These are phyloP conservation scores for Amyelois transitella DNA, from an alignment of 1,140 invertebrate genomes.

Conservation along the genomic window DNA sequence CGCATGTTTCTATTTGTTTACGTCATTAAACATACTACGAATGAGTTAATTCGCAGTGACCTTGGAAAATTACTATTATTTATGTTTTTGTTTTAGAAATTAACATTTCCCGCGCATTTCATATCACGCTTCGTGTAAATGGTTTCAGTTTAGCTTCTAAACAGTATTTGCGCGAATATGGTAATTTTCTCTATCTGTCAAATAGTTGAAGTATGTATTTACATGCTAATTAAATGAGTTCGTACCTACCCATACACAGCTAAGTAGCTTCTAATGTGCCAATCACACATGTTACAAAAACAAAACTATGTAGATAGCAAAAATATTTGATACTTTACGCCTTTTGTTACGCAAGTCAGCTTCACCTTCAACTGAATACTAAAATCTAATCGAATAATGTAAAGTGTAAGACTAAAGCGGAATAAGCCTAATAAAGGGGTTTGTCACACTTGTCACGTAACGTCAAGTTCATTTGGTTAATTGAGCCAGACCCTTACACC, in stretches of 20 bases:
- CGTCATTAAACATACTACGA: slow-evolving; percentile 1
- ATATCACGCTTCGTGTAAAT: not conserved
- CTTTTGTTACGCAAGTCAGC: too few relatives aligned
- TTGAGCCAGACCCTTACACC: not conserved
- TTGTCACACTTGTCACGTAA: not conserved
- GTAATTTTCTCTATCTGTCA: not conserved
- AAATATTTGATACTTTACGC: too few relatives aligned
- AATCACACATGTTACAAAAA: not conserved
- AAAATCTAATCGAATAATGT: too few relatives aligned
- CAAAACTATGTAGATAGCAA: not conserved
- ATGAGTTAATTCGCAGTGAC: not conserved
- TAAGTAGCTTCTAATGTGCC: not conserved
- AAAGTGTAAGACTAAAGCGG: too few relatives aligned
- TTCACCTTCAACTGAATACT: too few relatives aligned
- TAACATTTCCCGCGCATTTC: not conserved
- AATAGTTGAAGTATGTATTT: not conserved
- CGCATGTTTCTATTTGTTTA: slow-evolving; percentile 1
- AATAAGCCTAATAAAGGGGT: too few relatives aligned
- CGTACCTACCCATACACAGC: too few relatives aligned
- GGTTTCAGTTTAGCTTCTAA: not conserved
- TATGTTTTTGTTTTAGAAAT: not conserved
- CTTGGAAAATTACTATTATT: not conserved
- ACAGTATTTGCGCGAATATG: not conserved
- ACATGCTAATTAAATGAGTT: not conserved
- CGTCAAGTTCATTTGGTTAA: not conserved